phyloP scores from a whole-genome alignment of 2,113 vertebrate genomes.

The Protobothrops flavoviridis region DNA sequence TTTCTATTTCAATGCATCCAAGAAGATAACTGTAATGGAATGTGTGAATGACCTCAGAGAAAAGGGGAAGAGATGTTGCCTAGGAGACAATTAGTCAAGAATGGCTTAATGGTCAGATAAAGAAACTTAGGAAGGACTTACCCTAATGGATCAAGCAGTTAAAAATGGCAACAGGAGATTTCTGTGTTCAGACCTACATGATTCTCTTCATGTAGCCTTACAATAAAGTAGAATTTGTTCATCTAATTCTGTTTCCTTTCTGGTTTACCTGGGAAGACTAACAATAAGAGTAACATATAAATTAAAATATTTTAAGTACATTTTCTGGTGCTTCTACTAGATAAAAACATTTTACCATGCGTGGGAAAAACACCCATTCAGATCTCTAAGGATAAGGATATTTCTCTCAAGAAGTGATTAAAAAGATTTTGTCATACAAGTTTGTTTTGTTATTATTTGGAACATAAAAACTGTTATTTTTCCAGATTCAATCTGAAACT shows the following conservation, averaged over 20 bases:
- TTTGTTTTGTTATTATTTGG: background rate
- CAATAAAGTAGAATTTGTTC: background rate
- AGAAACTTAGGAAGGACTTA: too few species aligned
- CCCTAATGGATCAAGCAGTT: background rate
- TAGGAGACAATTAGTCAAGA: background rate
- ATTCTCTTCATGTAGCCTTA: background rate
- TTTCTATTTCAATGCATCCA: background rate
- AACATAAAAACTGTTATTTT: background rate
- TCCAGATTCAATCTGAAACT: background rate
- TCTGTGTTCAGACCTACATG: background rate
- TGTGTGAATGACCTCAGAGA: background rate
- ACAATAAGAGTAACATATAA: background rate
- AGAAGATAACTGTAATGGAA: background rate
- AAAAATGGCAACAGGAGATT: background rate
- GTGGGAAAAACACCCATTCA: background rate
- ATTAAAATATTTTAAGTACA: background rate
- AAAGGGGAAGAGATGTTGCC: background rate
- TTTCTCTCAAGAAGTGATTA: background rate
- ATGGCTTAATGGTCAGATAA: background rate
- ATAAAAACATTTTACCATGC: background rate
- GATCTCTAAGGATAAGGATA: background rate
- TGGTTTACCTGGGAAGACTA: background rate
- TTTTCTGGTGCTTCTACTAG: background rate
- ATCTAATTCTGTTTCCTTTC: background rate
- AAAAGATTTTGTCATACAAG: background rate